Base-by-base conservation (phyloP, 2,888 invertebrate genomes). In the Cecidostiba fungosa region DNA sequence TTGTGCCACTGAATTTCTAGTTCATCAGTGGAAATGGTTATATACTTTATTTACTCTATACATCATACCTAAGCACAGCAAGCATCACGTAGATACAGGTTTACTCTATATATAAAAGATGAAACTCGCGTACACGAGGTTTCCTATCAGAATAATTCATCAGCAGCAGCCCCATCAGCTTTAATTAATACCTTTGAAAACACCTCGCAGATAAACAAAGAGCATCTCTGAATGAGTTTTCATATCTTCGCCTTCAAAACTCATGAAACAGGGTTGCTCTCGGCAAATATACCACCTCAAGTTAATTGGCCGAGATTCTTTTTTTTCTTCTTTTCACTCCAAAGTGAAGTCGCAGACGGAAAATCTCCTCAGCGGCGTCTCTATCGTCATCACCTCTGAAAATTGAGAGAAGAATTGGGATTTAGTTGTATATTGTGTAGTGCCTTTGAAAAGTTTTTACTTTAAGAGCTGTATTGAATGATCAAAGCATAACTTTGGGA, bases 181-280 rank as follows among this genome's bases (percentile, higher is more conserved):
- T 66, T 66, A 66, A 66, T 66, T 26, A 66, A 66, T 66, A 66
- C 29, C 66, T 66, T 59, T 59, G 54, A 59, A 59, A 59, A 19
- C 54, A 19, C n/a, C 54, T 23, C 26, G 29, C 23, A 29, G 66
- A 66, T 29, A n/a, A 59, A 66, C 29, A 29, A 66, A 66, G 26
- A 66, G 66, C 66, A 66, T 66, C 66, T 66, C 66, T 29, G 66
- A 66, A 29, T 66, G 23, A 66, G 23, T 29, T 66, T 66, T 26
- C 12, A 66, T 16, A 66, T 26, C 23, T 66, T 66, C 14, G 23
- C 66, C 66, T 66, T 66, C 12, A 26, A 66, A 66, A 19, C 36
- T 23, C 39, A n/a, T 16, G 70, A 32, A 32, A 72, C 72, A 72
- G 39, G 72, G 72, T 72, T 23, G 39, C 72, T 23, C 10, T 23